phyloP scores from a whole-genome alignment of 2,888 invertebrate species.

The Monopis laevigella region DNA sequence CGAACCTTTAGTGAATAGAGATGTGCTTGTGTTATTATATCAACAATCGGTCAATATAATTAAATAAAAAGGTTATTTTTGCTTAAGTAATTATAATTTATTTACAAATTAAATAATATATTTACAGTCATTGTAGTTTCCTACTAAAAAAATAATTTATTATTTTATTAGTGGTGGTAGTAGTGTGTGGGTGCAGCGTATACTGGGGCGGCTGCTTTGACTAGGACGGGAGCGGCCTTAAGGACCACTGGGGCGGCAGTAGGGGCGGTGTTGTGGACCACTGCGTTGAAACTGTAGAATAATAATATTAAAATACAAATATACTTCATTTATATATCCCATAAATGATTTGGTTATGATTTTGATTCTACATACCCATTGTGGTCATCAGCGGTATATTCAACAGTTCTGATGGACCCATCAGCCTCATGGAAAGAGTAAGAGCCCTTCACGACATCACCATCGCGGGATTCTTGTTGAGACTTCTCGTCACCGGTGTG shows the following conservation, averaged over 20 bases:
- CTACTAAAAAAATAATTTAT: too few species aligned
- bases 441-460: slow-evolving; percentile 57
- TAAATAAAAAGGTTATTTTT: too few species aligned
- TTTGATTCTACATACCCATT: slow-evolving; percentile 29
- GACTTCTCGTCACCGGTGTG: slow-evolving; percentile 62
- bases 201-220: slow-evolving; percentile 29
- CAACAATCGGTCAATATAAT: too few species aligned
- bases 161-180: slow-evolving; percentile 24
- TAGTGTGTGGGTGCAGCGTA: slow-evolving; percentile 27
- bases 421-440: slow-evolving; percentile 59
- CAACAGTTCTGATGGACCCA: slow-evolving; percentile 56
- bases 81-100: too few species aligned
- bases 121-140: too few species aligned
- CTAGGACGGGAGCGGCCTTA: slow-evolving; percentile 33
- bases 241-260: slow-evolving; percentile 33
- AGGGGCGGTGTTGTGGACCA: slow-evolving; percentile 42
- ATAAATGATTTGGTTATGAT: neutral
- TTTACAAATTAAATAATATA: too few species aligned
- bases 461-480: slow-evolving; percentile 56
- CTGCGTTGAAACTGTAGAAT: slow-evolving; percentile 34
- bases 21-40: too few species aligned
- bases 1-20: too few species aligned
- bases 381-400: slow-evolving; percentile 60
- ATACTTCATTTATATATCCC: too few species aligned
- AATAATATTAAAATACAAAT: neutral